Evolutionary conservation across 2,113 vertebrate genomes (phyloP), one percentile per base, ranked within the genome.

Genomic region (Solea senegalensis): DNA sequence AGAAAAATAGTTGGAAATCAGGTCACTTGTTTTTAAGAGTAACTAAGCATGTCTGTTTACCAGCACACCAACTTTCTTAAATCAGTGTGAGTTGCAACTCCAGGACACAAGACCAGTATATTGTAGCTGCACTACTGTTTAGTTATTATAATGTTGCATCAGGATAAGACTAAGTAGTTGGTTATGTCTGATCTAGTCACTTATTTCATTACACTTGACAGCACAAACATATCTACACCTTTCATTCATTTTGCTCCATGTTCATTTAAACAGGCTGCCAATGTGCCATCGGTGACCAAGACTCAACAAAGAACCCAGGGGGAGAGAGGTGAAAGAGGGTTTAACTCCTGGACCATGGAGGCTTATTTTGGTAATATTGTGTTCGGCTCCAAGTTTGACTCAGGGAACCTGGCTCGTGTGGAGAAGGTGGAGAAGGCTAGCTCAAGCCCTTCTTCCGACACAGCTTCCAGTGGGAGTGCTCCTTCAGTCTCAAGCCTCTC

Each of bases 361-460:
- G 74, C 93, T 76, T 91, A 93, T 12, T 94, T 95, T 72, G 95
- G 94, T 52, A 95, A 83, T 68, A 79, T 97, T 59, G 93, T 96
- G 78, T 97, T 98, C 91, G 97, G 96, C 88, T 97, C 97, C 75
- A 94, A 91, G 83, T 98, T 98, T 86, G 97, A 98, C 82, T 97
- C 96, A 2, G 97, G 96, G 9, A 98, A 98, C 85, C 87, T 98
- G 70, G 95, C 93, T 1, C 95, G 93, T 0, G 97, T 97, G 76
- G 96, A 97, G 64, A 96, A 94, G 76, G 95, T 95, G 74, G 93
- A 94, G 5, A 88, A 75, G 9, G 13, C 72, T 0, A 90, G 73
- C 50, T 57, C 40, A 1, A 91, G 90, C 49, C 78, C 56, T 2
- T 72, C 89, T 1, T 74, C 73, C 0, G 90, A 93, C 2, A 11